Conservation (phyloP, 2,888 invertebrate species). For the Drosophila rubida region DNA sequence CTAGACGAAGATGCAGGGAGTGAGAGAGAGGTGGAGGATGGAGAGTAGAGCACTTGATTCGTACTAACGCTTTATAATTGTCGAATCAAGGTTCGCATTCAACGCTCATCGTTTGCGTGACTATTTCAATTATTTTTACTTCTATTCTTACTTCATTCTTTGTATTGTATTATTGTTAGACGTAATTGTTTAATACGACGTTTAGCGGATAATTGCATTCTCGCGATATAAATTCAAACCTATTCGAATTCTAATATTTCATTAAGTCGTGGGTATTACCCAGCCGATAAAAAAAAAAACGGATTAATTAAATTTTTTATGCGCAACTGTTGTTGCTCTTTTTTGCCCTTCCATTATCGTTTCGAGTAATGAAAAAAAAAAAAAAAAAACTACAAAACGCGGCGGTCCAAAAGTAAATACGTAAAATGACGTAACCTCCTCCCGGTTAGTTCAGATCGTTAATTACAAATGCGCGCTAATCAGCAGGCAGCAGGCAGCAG, state of each 20-base stretch:
- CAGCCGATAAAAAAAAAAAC: slow-evolving; percentile 9
- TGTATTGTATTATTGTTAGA: slow-evolving; percentile 13
- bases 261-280: background rate
- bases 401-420: slow-evolving; percentile 29
- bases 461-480: slow-evolving; percentile 40
- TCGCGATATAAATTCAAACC: slow-evolving; percentile 14
- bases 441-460: slow-evolving; percentile 18
- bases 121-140: slow-evolving; percentile 54
- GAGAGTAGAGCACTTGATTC: background rate
- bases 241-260: background rate
- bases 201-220: slow-evolving; percentile 14
- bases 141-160: background rate
- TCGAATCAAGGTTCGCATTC: slow-evolving; percentile 17
- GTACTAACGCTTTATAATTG: slow-evolving; percentile 23
- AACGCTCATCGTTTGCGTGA: slow-evolving; percentile 49
- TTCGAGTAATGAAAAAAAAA: background rate
- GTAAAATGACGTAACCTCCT: slow-evolving; percentile 42
- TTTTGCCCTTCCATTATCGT: slow-evolving; percentile 13
- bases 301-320: slow-evolving; percentile 18
- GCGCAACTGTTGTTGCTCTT: background rate
- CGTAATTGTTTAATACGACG: slow-evolving; percentile 46
- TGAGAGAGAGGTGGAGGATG: background rate
- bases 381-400: background rate
- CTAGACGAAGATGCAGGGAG: background rate
- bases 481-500: background rate